These are phyloP conservation scores for Pseudachorutes palmiensis DNA, from an alignment of 1,140 invertebrate species.

Conservation along the genomic window DNA sequence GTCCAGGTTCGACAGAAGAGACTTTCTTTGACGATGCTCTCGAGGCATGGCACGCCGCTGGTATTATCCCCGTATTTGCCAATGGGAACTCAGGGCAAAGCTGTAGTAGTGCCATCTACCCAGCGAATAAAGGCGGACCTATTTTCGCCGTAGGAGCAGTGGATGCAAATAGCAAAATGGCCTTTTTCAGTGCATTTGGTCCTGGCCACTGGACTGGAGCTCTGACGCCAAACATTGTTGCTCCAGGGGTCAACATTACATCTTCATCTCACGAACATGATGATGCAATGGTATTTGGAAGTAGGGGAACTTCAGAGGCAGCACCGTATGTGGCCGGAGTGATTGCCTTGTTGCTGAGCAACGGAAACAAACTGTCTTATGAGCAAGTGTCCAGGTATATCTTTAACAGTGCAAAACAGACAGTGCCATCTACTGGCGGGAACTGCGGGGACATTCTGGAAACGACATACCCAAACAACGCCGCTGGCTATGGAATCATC, in stretches of 20 bases:
- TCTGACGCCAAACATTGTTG: constrained; percentile 16
- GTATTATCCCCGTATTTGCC: constrained; percentile 18
- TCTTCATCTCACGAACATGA: neutral
- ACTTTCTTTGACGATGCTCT: neutral
- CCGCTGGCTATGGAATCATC: no score
- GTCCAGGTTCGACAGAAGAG: neutral
- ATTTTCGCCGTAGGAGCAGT: constrained; percentile 13
- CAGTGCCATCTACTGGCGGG: no score
- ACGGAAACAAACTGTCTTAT: no score
- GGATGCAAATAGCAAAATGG: neutral
- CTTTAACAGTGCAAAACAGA: no score
- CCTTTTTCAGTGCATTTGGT: constrained; percentile 1
- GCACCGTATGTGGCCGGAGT: constrained; percentile 22
- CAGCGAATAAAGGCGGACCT: neutral
- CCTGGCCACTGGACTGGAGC: neutral
- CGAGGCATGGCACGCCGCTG: neutral
- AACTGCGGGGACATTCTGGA: no score
- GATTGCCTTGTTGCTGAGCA: neutral
- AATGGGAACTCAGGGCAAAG: constrained; percentile 4
- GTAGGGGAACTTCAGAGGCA: constrained; percentile 21
- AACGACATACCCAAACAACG: no score
- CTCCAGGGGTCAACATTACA: constrained; percentile 15
- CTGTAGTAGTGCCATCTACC: neutral
- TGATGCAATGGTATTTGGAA: neutral
- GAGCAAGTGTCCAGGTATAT: no score